phyloP scores from a whole-genome alignment of 1,140 invertebrate genomes.

The Xylocopa sonorina region DNA sequence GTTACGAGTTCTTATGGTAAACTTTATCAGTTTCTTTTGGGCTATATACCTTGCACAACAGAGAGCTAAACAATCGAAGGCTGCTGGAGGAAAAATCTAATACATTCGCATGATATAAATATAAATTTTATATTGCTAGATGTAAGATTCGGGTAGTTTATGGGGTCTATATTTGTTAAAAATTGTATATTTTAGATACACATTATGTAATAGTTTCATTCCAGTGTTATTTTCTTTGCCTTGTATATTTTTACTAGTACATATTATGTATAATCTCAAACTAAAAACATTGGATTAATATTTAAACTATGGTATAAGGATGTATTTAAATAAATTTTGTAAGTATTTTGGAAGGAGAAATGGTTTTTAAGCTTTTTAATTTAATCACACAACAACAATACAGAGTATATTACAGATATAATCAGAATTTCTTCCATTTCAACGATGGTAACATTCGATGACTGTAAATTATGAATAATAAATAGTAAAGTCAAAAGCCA shows the following conservation, averaged over 20 bases:
- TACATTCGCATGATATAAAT: not conserved
- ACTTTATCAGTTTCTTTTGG: conserved; percentile 87
- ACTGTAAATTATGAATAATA: conserved; percentile 60
- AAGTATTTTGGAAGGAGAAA: conserved; percentile 8
- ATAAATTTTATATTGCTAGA: not conserved
- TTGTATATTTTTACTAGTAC: not conserved
- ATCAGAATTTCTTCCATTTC: conserved; percentile 73
- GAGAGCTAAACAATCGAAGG: conserved; percentile 71
- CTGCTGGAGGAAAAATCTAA: conserved; percentile 41
- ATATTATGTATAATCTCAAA: not conserved
- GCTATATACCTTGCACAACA: conserved; percentile 85
- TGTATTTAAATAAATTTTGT: conserved; percentile 21
- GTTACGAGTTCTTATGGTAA: conserved; percentile 86
- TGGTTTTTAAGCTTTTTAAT: conserved; percentile 69
- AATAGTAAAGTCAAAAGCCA: conserved; percentile 65
- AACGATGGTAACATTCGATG: conserved; percentile 76
- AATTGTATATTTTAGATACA: not conserved
- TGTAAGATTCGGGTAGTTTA: not conserved
- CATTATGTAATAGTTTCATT: conserved; percentile 41
- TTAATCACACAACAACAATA: conserved; percentile 82
- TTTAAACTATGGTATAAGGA: not conserved
- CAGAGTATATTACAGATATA: conserved; percentile 81
- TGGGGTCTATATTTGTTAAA: conserved; percentile 8
- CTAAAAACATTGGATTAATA: not conserved
- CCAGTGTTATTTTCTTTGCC: not conserved